phyloP scores from a whole-genome alignment of 92 coral and sea anemone species.

The Epizoanthus rinbou region DNA sequence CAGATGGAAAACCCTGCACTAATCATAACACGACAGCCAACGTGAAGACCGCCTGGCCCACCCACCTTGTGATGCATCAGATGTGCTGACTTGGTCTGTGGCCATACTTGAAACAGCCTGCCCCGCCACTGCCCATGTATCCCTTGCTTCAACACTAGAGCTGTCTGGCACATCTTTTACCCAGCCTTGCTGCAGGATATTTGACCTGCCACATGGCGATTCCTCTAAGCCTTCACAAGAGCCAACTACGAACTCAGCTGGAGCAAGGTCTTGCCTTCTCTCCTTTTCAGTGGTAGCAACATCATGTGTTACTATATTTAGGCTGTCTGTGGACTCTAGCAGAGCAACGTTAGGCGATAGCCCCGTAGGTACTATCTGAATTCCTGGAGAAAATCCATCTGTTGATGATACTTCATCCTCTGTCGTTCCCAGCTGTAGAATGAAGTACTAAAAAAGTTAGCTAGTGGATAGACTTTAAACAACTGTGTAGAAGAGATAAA shows the following conservation, averaged over 20 bases:
- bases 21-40: not conserved
- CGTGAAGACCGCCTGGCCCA: not conserved
- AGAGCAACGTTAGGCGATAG: conserved; percentile 56
- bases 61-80: conserved; percentile 3
- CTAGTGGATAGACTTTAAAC: not conserved
- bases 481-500: not conserved
- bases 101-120: not conserved
- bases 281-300: conserved; percentile 29
- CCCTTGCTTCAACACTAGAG: not conserved
- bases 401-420: conserved; percentile 33
- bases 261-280: not conserved
- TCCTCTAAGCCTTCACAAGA: conserved; percentile 7
- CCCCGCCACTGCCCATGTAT: not conserved
- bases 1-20: no score
- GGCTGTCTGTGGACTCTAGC: conserved; percentile 44
- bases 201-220: no score
- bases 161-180: not conserved
- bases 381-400: conserved; percentile 17
- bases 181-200: not conserved
- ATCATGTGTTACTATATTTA: conserved; percentile 4
- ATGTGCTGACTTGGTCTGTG: not conserved
- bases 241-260: not conserved
- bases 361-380: conserved; percentile 29
- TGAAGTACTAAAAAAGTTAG: not conserved
- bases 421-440: conserved; percentile 25